These are phyloP conservation scores for Anser brachyrhynchus DNA, from an alignment of 2,113 vertebrate genomes.

Conservation along the genomic window DNA sequence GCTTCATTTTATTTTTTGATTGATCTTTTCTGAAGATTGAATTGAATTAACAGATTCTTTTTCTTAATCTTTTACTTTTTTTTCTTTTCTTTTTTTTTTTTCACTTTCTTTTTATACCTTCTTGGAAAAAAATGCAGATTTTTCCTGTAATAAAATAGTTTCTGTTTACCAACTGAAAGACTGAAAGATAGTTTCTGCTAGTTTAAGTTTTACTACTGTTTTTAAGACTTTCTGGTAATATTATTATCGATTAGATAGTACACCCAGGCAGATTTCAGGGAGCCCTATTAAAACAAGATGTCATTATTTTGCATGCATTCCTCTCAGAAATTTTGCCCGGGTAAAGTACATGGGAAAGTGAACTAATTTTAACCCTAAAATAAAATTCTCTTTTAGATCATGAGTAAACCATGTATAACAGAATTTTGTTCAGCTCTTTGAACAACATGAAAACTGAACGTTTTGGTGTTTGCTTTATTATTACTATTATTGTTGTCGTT, in stretches of 20 bases:
- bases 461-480: accelerated
- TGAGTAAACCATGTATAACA: neutral
- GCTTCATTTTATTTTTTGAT: neutral
- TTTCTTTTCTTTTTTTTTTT: neutral
- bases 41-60: neutral
- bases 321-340: neutral
- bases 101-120: neutral
- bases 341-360: neutral
- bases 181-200: neutral
- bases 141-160: neutral
- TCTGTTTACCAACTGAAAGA: neutral
- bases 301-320: neutral
- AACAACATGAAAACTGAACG: neutral
- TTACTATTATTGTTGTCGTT: too few species aligned
- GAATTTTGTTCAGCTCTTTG: neutral
- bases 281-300: neutral
- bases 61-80: neutral
- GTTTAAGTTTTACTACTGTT: neutral
- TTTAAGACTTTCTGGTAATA: neutral
- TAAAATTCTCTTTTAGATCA: neutral
- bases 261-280: neutral
- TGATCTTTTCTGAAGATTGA: neutral
- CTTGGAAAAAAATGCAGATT: neutral
- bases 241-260: neutral
- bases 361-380: neutral